A percentile compares a stretch with the other conserved stretches of the same genome.
Conservation (phyloP, 2,797 vertebrate species). For the Karalla daura region DNA sequence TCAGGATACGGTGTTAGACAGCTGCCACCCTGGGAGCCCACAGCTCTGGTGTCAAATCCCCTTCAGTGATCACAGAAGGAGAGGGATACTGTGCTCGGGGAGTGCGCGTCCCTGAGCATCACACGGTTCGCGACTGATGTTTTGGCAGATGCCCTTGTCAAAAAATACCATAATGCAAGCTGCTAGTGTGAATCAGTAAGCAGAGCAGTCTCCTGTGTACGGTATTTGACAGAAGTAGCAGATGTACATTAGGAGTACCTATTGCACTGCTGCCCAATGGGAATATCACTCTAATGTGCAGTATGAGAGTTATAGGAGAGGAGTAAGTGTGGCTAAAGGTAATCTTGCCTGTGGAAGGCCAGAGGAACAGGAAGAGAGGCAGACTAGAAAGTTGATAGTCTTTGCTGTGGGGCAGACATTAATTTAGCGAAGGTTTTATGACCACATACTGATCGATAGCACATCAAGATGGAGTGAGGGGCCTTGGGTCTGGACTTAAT, state of each 20-base stretch:
- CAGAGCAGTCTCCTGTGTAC: conserved; percentile 43
- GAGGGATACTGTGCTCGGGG: conserved; percentile 71
- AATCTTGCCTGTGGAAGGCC: conserved; percentile 28
- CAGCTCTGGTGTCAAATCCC: conserved; percentile 80
- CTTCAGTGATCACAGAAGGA: conserved; percentile 66
- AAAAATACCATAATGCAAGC: conserved; percentile 66
- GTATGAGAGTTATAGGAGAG: conserved; percentile 11
- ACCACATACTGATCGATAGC: conserved; percentile 78
- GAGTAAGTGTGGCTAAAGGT: conserved; percentile 32
- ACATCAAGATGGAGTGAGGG: conserved; percentile 66
- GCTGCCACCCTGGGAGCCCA: conserved; percentile 73
- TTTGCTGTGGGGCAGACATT: conserved; percentile 72
- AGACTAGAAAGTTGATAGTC: conserved; percentile 68
- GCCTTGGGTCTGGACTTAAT: conserved; percentile 77
- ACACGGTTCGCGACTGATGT: conserved; percentile 68
- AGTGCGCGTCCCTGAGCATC: conserved; percentile 63
- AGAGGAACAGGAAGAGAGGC: conserved; percentile 58
- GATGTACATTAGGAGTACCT: conserved; percentile 52
- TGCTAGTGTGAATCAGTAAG: conserved; percentile 52
- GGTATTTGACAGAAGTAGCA: conserved; percentile 56
- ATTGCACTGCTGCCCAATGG: conserved; percentile 48
- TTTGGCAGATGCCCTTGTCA: conserved; percentile 80
- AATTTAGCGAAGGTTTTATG: conserved; percentile 78
- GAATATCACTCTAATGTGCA: conserved; percentile 40
- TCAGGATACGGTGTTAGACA: conserved; percentile 79